phyloP scores from a whole-genome alignment of 2,113 vertebrate species.

The Tretioscincus oriximinensis region DNA sequence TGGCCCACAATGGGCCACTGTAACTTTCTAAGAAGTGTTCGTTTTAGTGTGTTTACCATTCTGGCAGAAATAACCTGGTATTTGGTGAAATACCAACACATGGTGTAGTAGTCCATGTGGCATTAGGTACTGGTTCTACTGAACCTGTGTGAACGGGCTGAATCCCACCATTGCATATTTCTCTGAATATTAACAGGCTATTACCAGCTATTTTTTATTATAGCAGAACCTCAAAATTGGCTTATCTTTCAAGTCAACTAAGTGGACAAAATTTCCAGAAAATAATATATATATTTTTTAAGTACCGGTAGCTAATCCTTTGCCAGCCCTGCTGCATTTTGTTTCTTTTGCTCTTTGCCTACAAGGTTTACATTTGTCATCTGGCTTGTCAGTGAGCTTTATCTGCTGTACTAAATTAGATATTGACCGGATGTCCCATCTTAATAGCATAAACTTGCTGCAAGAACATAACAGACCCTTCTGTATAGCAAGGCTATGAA shows the following conservation, averaged over 20 bases:
- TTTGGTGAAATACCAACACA: no score
- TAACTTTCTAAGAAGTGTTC: no score
- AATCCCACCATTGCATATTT: no score
- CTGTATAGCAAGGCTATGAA: conserved; percentile 15
- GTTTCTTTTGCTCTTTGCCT: neutral
- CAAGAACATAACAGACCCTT: conserved; percentile 15
- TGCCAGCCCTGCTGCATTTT: neutral
- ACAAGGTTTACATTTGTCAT: conserved; percentile 5
- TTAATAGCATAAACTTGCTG: conserved; percentile 18
- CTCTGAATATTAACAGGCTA: neutral
- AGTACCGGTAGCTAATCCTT: neutral
- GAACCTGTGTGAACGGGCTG: no score
- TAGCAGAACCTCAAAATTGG: neutral
- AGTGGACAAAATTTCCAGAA: conserved; percentile 3
- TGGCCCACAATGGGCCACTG: no score
- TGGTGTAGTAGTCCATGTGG: no score
- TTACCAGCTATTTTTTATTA: neutral
- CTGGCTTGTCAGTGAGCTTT: neutral
- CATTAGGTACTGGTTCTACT: no score
- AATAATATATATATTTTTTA: neutral
- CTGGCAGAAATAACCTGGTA: no score
- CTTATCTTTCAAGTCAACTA: neutral
- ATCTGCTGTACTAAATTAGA: conserved; percentile 23
- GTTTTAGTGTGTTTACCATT: no score
- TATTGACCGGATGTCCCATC: conserved; percentile 24